Conservation (phyloP, 1,140 invertebrate genomes). For the Pectinophora gossypiella region DNA sequence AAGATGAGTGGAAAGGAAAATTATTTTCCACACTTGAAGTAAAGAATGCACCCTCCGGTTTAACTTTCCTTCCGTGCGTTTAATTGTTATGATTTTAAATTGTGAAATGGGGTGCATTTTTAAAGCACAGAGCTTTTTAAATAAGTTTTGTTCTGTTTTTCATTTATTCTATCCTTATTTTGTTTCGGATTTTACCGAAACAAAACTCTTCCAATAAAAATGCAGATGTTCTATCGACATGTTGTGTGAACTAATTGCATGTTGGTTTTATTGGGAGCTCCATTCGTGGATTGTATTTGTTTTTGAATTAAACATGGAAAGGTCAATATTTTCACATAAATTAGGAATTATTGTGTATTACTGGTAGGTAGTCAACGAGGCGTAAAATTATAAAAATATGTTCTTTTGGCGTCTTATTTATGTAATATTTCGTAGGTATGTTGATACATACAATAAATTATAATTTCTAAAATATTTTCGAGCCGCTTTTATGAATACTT, state of each 20-base stretch:
- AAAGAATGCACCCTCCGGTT: conserved; percentile 52
- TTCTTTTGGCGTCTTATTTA: not conserved
- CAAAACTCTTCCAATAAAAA: conserved; percentile 30
- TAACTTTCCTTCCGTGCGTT: conserved; percentile 48
- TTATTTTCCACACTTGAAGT: conserved; percentile 41
- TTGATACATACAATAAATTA: no score
- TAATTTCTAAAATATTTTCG: no score
- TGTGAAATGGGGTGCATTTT: conserved; percentile 57
- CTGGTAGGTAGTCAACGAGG: no score
- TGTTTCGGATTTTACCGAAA: conserved; percentile 13
- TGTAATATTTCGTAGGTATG: not conserved
- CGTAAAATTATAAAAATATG: no score
- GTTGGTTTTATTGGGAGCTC: conserved; percentile 21
- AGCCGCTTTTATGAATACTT: not conserved
- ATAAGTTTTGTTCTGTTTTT: conserved; percentile 5
- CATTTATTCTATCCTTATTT: conserved; percentile 16
- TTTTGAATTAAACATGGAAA: no score
- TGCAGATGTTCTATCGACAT: conserved; percentile 29
- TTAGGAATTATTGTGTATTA: no score
- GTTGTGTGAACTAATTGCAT: conserved; percentile 32
- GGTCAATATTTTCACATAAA: no score
- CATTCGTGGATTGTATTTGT: no score
- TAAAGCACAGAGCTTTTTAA: conserved; percentile 13
- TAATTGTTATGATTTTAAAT: conserved; percentile 70
- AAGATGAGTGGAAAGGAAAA: conserved; percentile 9